These are phyloP conservation scores for Atherinomorus stipes DNA, from an alignment of 2,113 vertebrate genomes.

Conservation along the genomic window DNA sequence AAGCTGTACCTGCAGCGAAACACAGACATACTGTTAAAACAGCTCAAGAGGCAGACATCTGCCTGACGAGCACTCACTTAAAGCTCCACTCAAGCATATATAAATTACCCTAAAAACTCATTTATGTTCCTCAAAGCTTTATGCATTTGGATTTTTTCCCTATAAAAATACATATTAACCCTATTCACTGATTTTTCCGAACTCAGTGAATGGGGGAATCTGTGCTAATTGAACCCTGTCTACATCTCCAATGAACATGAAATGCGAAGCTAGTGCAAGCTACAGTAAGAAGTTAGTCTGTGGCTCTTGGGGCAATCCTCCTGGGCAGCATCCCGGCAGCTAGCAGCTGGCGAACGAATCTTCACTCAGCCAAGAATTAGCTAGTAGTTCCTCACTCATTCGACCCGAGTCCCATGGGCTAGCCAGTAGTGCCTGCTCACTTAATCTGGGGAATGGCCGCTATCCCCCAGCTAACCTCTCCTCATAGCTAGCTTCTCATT, in stretches of 20 bases:
- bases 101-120: neutral
- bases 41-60: neutral
- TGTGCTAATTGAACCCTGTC: too few relatives aligned
- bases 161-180: neutral
- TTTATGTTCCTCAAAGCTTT: neutral
- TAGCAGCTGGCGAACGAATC: too few relatives aligned
- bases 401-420: neutral
- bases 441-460: too few relatives aligned
- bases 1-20: slow-evolving; percentile 44
- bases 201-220: neutral
- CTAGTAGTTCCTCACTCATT: neutral
- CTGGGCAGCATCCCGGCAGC: neutral
- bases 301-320: neutral
- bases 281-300: neutral
- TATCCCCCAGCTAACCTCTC: neutral
- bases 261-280: neutral
- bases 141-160: neutral
- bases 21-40: slow-evolving; percentile 18
- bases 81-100: neutral
- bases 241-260: too few relatives aligned
- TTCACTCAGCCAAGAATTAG: neutral
- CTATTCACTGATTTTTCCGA: neutral
- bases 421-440: neutral
- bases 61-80: slow-evolving; percentile 9
- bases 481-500: neutral